A percentile compares a stretch with the other conserved stretches of the same genome.
phyloP scores from a whole-genome alignment of 2,113 vertebrate genomes.

The Talpa occidentalis region DNA sequence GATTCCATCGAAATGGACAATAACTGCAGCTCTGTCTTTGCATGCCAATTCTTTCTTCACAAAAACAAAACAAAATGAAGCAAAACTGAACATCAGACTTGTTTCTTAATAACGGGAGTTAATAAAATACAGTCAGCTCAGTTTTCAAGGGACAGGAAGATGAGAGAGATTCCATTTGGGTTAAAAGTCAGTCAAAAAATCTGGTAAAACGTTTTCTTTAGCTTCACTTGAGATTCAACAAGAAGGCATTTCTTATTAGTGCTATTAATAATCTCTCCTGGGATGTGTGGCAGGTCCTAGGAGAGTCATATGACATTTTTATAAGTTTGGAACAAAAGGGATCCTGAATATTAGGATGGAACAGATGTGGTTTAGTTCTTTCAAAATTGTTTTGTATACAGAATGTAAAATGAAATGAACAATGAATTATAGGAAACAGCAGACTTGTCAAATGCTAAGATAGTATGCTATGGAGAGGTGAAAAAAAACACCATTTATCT shows the following conservation, averaged over 20 bases:
- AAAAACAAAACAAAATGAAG: background rate
- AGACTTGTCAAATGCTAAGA: constrained; percentile 26
- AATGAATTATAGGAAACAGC: background rate
- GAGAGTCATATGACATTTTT: background rate
- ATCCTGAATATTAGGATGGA: constrained; percentile 12
- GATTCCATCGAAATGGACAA: background rate
- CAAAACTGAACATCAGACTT: background rate
- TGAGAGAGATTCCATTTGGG: background rate
- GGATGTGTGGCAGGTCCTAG: background rate
- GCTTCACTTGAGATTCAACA: background rate
- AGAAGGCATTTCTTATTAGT: background rate
- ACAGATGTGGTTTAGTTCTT: background rate
- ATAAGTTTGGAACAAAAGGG: background rate
- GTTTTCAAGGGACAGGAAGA: background rate
- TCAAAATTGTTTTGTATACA: background rate
- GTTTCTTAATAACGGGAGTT: background rate
- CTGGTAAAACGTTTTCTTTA: background rate
- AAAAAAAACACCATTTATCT: background rate
- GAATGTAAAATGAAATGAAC: constrained; percentile 25
- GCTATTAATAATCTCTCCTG: background rate
- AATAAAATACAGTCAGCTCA: background rate
- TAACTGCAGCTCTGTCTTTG: background rate
- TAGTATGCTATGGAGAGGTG: background rate
- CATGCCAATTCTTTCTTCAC: background rate
- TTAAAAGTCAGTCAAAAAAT: background rate